phyloP scores from a whole-genome alignment of 1,140 invertebrate genomes.

The Neodiprion virginianus region DNA sequence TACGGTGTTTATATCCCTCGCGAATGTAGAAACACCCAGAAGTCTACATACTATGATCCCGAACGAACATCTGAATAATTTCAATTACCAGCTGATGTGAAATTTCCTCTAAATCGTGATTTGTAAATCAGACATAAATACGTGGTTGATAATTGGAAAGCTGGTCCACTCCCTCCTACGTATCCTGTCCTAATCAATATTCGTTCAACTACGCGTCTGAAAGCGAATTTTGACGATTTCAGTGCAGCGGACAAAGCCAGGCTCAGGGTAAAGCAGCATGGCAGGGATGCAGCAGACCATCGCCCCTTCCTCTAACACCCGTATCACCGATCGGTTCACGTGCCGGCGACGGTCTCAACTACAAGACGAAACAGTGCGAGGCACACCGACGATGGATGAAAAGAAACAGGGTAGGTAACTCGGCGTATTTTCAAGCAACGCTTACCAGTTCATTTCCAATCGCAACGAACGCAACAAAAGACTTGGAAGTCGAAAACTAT shows the following conservation, averaged over 20 bases:
- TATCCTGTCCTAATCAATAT: too few relatives aligned
- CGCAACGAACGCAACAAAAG: not conserved
- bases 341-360: constrained; percentile 67
- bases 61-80: too few relatives aligned
- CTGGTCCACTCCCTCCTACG: too few relatives aligned
- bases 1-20: too few relatives aligned
- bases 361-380: constrained; percentile 69
- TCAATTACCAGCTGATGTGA: too few relatives aligned
- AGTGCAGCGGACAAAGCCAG: constrained; percentile 55
- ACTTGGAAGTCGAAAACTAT: not conserved
- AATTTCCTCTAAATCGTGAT: too few relatives aligned
- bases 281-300: constrained; percentile 79
- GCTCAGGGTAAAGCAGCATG: constrained; percentile 81
- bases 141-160: too few relatives aligned
- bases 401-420: constrained; percentile 75
- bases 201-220: too few relatives aligned
- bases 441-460: not conserved
- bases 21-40: too few relatives aligned
- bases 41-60: too few relatives aligned
- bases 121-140: too few relatives aligned
- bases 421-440: not conserved
- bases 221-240: constrained; percentile 30
- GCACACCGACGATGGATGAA: constrained; percentile 81
- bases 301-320: constrained; percentile 53
- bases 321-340: constrained; percentile 50